Base-by-base conservation (phyloP, 2,888 invertebrate genomes). In the Lepidochitona cinerea region DNA sequence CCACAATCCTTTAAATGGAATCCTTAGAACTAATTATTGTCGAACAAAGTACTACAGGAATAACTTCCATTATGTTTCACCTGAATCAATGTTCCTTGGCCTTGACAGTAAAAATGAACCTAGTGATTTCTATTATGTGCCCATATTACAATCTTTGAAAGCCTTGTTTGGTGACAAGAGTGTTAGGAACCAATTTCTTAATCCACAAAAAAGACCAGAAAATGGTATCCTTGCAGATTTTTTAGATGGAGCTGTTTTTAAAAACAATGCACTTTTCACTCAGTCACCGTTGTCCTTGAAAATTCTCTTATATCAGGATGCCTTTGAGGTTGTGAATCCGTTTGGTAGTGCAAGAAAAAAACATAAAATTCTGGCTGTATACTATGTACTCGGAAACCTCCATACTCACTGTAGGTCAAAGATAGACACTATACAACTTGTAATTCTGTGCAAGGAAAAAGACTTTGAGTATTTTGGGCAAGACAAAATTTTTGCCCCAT, bases 41-140 rank as follows among this genome's bases (percentile, higher is more conserved):
- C 26, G 70, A 36, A 26, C 32, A 29, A 32, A 64, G 49, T 70
- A 53, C 64, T 70, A 49, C 37, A 70, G 33, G 49, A 37, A 70
- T 26, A 23, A 70, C 9, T 70, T 70, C 64, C 23, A 29, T 23
- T 32, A 33, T 71, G 65, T 71, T n/a, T 53, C 53, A 36, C 71
- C 71, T 37, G 37, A 37, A 37, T 23, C 71, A 35, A n/a, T 71
- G 32, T 33, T 18, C n/a, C 65, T 71, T 37, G 71, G 71, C 32
- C 29, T 53, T n/a, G 65, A 65, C 52, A 23, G 26, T 37, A 71
- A 65, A 29, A 71, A 64, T 37, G 37, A 54, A 26, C 36, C 35
- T n/a, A 36, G 49, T 35, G 29, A 35, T 29, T 71, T 6, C 14
- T 65, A 71, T 64, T 71, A 71, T 71, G 71, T 71, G 18, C 71